Conservation (phyloP, 2,797 vertebrate species). For the Monodelphis domestica region DNA sequence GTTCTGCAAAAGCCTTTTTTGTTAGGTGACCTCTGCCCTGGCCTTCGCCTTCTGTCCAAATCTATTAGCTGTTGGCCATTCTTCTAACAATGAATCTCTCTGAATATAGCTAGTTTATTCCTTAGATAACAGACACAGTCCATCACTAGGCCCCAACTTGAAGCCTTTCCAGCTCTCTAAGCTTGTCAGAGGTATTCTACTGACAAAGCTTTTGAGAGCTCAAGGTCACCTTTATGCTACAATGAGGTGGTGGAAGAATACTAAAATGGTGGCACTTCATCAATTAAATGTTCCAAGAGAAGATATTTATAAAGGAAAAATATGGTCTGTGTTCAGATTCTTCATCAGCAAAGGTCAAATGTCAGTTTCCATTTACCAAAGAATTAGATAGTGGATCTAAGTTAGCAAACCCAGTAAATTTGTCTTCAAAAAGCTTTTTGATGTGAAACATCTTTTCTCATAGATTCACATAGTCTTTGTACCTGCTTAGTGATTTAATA, state of each 20-base stretch:
- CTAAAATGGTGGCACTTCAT: background rate
- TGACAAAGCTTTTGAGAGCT: background rate
- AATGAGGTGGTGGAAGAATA: background rate
- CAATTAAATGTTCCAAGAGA: background rate
- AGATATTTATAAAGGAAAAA: slow-evolving; percentile 6
- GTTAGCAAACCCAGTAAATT: background rate
- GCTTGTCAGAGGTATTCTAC: background rate
- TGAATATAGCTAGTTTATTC: background rate
- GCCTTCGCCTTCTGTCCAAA: no score
- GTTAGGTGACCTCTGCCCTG: no score
- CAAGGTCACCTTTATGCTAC: background rate
- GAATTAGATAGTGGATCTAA: background rate
- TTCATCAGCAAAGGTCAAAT: slow-evolving; percentile 19
- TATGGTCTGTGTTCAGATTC: background rate
- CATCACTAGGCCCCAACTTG: background rate
- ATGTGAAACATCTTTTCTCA: background rate
- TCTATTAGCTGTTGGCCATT: background rate
- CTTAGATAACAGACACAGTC: background rate
- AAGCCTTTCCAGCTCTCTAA: background rate
- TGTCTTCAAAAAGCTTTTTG: background rate
- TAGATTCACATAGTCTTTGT: background rate
- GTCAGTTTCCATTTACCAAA: background rate
- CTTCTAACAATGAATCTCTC: background rate
- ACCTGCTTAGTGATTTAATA: background rate
- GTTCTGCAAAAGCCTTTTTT: background rate